phyloP scores from a whole-genome alignment of 1,140 invertebrate species.

The Laodelphax striatellus region DNA sequence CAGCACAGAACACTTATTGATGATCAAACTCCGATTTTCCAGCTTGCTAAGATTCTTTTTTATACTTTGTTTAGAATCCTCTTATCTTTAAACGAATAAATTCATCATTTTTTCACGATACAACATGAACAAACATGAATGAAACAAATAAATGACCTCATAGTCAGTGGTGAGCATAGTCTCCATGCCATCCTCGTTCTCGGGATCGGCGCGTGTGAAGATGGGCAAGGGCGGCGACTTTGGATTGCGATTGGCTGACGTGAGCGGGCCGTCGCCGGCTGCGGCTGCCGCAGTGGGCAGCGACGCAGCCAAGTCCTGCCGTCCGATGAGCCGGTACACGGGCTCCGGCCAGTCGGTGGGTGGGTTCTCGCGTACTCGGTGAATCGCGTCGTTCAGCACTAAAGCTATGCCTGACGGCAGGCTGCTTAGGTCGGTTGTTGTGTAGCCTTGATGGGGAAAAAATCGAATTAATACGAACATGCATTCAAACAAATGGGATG shows the following conservation, averaged over 20 bases:
- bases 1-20: too few relatives aligned
- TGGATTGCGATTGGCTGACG: too few relatives aligned
- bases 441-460: slow-evolving; percentile 39
- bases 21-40: too few relatives aligned
- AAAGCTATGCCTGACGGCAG: slow-evolving; percentile 64
- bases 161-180: slow-evolving; percentile 19
- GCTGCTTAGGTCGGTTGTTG: slow-evolving; percentile 53
- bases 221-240: slow-evolving; percentile 14
- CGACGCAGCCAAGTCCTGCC: slow-evolving; percentile 54
- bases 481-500: slow-evolving; percentile 18
- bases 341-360: slow-evolving; percentile 62
- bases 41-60: too few relatives aligned
- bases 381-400: slow-evolving; percentile 60
- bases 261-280: slow-evolving; percentile 24
- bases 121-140: neutral
- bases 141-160: neutral
- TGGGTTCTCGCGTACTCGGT: slow-evolving; percentile 59
- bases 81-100: too few relatives aligned
- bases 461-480: slow-evolving; percentile 2
- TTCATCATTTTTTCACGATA: too few relatives aligned
- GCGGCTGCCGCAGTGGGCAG: slow-evolving; percentile 23
- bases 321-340: slow-evolving; percentile 67
- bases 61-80: too few relatives aligned
- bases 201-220: neutral
- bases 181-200: slow-evolving; percentile 37